Evolutionary conservation across 1,140 invertebrate species (phyloP).

Genomic region (Periplaneta americana): DNA sequence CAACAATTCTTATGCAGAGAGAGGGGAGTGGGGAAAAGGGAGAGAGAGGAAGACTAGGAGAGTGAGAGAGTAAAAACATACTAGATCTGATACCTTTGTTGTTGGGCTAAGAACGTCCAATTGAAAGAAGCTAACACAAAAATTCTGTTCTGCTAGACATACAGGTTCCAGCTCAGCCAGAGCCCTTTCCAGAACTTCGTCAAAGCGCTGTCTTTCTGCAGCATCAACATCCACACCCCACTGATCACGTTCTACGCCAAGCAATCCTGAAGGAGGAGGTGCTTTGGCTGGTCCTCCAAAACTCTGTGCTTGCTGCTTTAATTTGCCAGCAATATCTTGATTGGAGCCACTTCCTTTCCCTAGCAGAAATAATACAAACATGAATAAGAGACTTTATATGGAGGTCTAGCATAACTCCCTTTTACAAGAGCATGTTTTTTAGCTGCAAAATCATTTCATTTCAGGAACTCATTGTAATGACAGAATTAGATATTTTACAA

Average conservation of each 20-base stretch:
- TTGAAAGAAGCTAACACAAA: conserved; percentile 92
- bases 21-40: too few species aligned
- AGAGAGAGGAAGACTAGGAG: neutral
- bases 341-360: conserved; percentile 31
- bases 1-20: too few species aligned
- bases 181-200: conserved; percentile 72
- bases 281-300: conserved; percentile 24
- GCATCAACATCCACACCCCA: conserved; percentile 50
- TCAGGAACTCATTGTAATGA: too few species aligned
- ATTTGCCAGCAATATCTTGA: conserved; percentile 31
- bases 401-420: too few species aligned
- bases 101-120: conserved; percentile 57
- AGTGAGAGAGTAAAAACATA: neutral
- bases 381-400: too few species aligned
- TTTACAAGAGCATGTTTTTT: too few species aligned
- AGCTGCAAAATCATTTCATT: too few species aligned
- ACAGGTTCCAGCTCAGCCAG: conserved; percentile 85
- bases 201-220: conserved; percentile 52
- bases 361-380: conserved; percentile 16
- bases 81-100: conserved; percentile 24
- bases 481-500: too few species aligned
- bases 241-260: conserved; percentile 53
- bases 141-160: conserved; percentile 92
- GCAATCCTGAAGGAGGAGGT: conserved; percentile 37
- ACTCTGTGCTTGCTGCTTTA: conserved; percentile 29